Conservation (phyloP, 2,113 vertebrate species). For the Dicentrarchus labrax region DNA sequence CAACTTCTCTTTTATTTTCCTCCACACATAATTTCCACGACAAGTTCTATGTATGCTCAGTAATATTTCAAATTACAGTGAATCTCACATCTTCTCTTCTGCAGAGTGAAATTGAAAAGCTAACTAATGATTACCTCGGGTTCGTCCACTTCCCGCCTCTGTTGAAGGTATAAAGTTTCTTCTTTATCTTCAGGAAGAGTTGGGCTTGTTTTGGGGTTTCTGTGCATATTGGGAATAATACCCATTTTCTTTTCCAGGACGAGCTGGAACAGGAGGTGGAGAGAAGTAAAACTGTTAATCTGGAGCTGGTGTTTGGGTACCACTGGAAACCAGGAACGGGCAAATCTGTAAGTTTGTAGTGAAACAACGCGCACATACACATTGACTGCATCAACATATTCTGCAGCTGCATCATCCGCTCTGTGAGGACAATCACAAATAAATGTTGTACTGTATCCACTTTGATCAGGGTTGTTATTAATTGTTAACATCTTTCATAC, state of each 20-base stretch:
- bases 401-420: constrained; percentile 24
- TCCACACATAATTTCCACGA: background rate
- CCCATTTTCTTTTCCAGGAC: constrained; percentile 81
- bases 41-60: background rate
- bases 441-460: constrained; percentile 1
- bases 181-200: background rate
- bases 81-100: constrained; percentile 55
- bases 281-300: constrained; percentile 89
- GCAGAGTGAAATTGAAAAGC: constrained; percentile 95
- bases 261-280: constrained; percentile 88
- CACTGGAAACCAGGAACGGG: constrained; percentile 94
- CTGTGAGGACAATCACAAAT: constrained; percentile 25
- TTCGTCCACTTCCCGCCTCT: constrained; percentile 96
- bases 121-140: constrained; percentile 94
- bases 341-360: constrained; percentile 85
- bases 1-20: background rate
- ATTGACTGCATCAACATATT: constrained; percentile 18
- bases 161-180: constrained; percentile 85
- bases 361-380: constrained; percentile 3
- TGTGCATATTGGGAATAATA: background rate
- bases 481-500: background rate
- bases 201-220: constrained; percentile 14
- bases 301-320: constrained; percentile 97
- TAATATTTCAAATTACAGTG: constrained; percentile 12
- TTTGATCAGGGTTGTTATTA: constrained; percentile 7